Evolutionary conservation across 2,113 vertebrate genomes (phyloP).

Genomic region (Hystrix cristata): DNA sequence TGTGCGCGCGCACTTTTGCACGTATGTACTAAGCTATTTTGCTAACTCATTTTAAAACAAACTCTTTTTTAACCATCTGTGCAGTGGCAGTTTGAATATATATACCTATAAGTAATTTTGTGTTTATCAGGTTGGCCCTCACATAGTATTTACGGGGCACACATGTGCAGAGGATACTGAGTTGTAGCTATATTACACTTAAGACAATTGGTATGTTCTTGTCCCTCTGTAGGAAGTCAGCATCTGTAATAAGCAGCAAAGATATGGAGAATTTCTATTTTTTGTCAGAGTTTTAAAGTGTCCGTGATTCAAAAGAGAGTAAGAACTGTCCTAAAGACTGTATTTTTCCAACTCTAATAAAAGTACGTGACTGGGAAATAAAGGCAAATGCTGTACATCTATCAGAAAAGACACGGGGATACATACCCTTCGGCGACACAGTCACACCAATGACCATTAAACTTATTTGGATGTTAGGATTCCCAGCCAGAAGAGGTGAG

Average conservation of each 20-base stretch:
- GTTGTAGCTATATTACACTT: neutral
- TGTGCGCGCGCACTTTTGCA: rapidly evolving
- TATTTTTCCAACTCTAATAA: neutral
- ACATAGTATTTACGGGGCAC: neutral
- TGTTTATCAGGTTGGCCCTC: neutral
- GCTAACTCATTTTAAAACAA: neutral
- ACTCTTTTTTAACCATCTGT: neutral
- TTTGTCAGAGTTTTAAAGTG: neutral
- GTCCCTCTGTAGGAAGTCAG: neutral
- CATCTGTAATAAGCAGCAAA: neutral
- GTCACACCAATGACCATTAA: neutral
- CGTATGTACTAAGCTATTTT: neutral
- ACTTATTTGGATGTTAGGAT: rapidly evolving
- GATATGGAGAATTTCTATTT: neutral
- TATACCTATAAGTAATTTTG: neutral
- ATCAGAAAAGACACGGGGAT: neutral
- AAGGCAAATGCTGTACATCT: neutral
- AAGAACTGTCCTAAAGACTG: neutral
- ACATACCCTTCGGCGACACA: neutral
- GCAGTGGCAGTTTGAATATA: neutral
- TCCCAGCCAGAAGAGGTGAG: neutral
- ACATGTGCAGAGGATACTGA: neutral
- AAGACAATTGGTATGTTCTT: neutral
- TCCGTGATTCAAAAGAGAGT: neutral
- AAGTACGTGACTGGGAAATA: neutral